A percentile compares a stretch with the other conserved stretches of the same genome.
Evolutionary conservation across 1,140 invertebrate species (phyloP).

Genomic region (Tetramorium alpestre): DNA sequence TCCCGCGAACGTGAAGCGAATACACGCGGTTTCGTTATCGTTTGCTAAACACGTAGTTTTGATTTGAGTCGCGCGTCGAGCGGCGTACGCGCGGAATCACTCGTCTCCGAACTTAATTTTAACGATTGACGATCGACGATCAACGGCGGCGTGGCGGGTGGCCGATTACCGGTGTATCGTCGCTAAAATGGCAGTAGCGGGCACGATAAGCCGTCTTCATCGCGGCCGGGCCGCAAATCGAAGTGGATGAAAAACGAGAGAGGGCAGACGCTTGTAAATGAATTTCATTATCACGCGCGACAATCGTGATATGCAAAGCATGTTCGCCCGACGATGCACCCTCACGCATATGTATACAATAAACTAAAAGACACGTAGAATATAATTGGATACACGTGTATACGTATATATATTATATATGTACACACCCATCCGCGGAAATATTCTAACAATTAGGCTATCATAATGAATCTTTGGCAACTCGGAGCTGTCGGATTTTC

Average conservation of each 20-base stretch:
- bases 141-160: neutral
- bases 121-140: constrained; percentile 1
- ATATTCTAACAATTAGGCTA: constrained; percentile 57
- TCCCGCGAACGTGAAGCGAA: neutral
- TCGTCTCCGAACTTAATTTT: constrained; percentile 18
- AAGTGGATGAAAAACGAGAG: constrained; percentile 43
- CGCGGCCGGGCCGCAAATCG: constrained; percentile 7
- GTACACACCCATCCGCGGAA: constrained; percentile 45
- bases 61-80: constrained; percentile 19
- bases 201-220: constrained; percentile 17
- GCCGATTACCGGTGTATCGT: constrained; percentile 9
- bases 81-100: neutral
- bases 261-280: constrained; percentile 47
- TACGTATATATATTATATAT: constrained; percentile 53
- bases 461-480: constrained; percentile 82
- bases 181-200: constrained; percentile 46
- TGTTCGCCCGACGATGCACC: neutral
- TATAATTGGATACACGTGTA: constrained; percentile 57
- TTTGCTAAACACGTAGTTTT: constrained; percentile 14
- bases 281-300: constrained; percentile 6
- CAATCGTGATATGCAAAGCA: neutral
- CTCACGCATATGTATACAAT: constrained; percentile 2
- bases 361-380: constrained; percentile 48
- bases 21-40: neutral
- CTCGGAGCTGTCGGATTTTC: constrained; percentile 80